These are phyloP conservation scores for Xiphophorus birchmanni DNA, from an alignment of 2,797 vertebrate species.

Conservation along the genomic window DNA sequence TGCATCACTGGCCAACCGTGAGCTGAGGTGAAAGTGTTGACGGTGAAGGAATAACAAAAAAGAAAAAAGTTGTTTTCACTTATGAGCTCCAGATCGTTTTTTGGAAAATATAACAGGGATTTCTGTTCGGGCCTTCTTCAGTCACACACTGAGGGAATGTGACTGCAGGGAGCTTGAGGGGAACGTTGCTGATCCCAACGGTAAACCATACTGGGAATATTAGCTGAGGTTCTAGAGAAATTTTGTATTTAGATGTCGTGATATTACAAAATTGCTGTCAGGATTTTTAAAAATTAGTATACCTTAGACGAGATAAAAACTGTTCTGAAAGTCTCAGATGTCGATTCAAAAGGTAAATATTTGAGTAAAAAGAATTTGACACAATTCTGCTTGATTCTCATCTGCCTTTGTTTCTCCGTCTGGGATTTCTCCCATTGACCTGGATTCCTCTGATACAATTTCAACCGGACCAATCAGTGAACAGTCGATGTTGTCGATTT, in stretches of 20 bases:
- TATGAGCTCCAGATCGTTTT: background rate
- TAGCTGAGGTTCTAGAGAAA: background rate
- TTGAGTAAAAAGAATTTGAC: no score
- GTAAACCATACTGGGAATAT: background rate
- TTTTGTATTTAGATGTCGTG: background rate
- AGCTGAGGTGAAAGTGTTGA: background rate
- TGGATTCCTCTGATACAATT: no score
- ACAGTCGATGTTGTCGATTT: no score
- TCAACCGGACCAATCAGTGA: no score
- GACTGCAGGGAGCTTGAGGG: background rate
- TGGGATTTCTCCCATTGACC: no score
- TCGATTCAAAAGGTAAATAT: no score
- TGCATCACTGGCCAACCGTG: background rate
- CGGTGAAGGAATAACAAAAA: background rate
- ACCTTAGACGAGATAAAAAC: background rate
- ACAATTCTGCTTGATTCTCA: no score
- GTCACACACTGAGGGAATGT: background rate
- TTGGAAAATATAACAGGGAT: background rate
- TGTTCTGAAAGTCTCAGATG: background rate
- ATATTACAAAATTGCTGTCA: background rate
- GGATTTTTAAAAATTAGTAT: background rate
- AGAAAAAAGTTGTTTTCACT: background rate
- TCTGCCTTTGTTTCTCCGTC: no score
- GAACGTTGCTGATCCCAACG: background rate
- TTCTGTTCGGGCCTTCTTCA: background rate